phyloP scores from a whole-genome alignment of 2,113 vertebrate genomes.

The Myrmophylax atrothorax region DNA sequence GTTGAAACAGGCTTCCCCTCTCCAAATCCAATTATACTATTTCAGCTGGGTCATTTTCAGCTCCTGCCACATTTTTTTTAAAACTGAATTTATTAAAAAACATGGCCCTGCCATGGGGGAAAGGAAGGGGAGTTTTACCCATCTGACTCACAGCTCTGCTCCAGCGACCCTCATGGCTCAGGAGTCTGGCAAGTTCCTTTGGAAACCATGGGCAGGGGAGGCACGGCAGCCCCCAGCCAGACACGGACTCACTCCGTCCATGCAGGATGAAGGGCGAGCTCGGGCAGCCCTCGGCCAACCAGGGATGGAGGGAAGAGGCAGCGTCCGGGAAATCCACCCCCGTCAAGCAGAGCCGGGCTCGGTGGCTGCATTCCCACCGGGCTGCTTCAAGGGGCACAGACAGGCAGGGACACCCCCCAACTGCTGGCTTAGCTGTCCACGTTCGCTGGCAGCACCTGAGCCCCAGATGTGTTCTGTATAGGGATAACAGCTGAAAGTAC shows the following conservation, averaged over 20 bases:
- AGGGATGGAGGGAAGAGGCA: background rate
- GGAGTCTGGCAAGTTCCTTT: background rate
- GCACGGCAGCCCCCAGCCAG: rapidly evolving
- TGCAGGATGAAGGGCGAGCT: rapidly evolving
- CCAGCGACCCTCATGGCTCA: background rate
- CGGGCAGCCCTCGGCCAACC: background rate
- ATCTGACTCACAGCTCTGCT: background rate
- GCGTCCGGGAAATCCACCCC: background rate
- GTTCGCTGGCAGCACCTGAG: background rate
- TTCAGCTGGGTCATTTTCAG: slow-evolving; percentile 55
- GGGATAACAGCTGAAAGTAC: background rate
- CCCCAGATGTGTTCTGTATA: background rate
- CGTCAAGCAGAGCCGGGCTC: background rate
- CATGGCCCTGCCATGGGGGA: background rate
- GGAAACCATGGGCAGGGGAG: rapidly evolving
- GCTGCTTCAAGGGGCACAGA: background rate
- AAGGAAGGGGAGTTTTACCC: background rate
- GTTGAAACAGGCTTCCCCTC: slow-evolving; percentile 52
- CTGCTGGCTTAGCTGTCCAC: rapidly evolving
- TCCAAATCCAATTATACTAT: slow-evolving; percentile 56
- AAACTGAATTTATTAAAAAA: slow-evolving; percentile 17
- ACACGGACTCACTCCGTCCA: background rate
- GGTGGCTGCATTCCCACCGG: background rate
- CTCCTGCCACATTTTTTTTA: background rate
- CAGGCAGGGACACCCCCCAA: rapidly evolving